Evolutionary conservation across 2,797 vertebrate genomes (phyloP).

Genomic region (Tadarida brasiliensis): DNA sequence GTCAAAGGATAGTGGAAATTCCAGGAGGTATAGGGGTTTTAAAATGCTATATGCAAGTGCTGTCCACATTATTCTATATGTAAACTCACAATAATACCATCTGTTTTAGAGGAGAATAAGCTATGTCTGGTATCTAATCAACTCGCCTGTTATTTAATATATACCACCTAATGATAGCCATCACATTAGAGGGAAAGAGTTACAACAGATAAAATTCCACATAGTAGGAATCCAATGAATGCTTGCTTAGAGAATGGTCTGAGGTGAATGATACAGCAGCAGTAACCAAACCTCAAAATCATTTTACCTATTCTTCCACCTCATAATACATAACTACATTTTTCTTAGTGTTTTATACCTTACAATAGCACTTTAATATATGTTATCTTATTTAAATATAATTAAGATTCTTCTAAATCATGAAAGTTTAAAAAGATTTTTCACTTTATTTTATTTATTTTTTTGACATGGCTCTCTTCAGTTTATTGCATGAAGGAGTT

Average conservation of each 20-base stretch:
- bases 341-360: constrained; percentile 18
- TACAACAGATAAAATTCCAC: not conserved
- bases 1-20: constrained; percentile 22
- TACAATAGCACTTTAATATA: constrained; percentile 14
- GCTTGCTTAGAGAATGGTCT: not conserved
- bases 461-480: not conserved
- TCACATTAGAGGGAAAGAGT: not conserved
- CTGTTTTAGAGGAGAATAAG: constrained; percentile 14
- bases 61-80: not conserved
- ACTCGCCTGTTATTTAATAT: constrained; percentile 22
- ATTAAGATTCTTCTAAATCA: constrained; percentile 41
- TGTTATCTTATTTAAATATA: constrained; percentile 33
- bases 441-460: not conserved
- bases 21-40: not conserved
- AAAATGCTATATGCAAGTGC: not conserved
- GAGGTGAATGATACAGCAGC: not conserved
- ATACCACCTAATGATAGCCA: not conserved
- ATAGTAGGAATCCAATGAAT: not conserved
- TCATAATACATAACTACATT: not conserved
- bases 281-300: not conserved
- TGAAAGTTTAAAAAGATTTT: constrained; percentile 32
- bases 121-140: not conserved
- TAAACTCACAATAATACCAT: not conserved
- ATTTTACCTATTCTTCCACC: not conserved
- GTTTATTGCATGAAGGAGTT: not conserved